Evolutionary conservation across 2,113 vertebrate genomes (phyloP).

Genomic region (Tricholaema leucomelas): DNA sequence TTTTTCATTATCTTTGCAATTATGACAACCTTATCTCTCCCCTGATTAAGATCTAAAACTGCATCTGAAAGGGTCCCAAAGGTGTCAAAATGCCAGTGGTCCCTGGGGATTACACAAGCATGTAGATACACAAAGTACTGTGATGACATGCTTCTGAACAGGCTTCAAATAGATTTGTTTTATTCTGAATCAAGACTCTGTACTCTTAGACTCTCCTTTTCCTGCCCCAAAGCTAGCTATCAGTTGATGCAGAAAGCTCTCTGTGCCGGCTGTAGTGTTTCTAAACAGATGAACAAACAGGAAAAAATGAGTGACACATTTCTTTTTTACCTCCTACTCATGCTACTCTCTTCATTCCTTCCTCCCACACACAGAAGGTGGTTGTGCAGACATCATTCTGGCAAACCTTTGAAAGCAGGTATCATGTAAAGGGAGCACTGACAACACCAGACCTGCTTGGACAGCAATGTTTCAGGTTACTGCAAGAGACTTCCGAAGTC

Average conservation of each 20-base stretch:
- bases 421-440: background rate
- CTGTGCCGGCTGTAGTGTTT: background rate
- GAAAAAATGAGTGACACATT: background rate
- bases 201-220: background rate
- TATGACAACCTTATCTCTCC: background rate
- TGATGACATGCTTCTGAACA: background rate
- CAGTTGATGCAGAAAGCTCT: background rate
- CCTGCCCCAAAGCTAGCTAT: background rate
- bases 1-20: background rate
- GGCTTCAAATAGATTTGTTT: background rate
- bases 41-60: background rate
- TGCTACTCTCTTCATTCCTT: background rate
- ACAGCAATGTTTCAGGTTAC: background rate
- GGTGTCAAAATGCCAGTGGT: fast-evolving
- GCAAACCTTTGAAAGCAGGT: background rate
- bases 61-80: background rate
- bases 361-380: background rate
- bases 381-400: background rate
- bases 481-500: background rate
- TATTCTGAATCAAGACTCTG: background rate
- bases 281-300: background rate
- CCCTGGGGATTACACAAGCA: background rate
- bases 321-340: background rate
- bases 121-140: background rate
- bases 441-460: background rate